Conservation (phyloP, 2,113 vertebrate genomes). For the Cryptotis parvus region DNA sequence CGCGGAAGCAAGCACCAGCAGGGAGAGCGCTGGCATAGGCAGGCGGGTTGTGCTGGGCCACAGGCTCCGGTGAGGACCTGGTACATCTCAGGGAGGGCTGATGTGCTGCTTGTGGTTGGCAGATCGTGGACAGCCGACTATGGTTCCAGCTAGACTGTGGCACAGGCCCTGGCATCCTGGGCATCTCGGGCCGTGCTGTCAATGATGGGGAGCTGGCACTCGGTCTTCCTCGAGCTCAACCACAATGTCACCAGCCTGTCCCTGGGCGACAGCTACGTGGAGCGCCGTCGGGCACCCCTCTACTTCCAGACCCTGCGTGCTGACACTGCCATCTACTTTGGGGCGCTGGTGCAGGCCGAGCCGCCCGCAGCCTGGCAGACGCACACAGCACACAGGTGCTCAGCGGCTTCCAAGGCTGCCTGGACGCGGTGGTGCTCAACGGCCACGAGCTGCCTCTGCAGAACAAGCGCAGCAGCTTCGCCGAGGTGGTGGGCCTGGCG, state of each 20-base stretch:
- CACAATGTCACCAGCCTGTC: constrained; percentile 96
- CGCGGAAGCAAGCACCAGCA: too few species aligned
- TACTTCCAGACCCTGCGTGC: constrained; percentile 89
- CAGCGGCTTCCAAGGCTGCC: constrained; percentile 96
- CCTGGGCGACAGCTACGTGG: constrained; percentile 96
- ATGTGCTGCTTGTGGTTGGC: neutral
- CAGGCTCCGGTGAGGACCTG: neutral
- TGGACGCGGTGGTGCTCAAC: constrained; percentile 95
- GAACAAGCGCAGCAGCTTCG: constrained; percentile 95
- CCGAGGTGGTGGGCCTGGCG: constrained; percentile 96
- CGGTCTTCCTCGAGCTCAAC: constrained; percentile 94
- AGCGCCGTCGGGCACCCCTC: constrained; percentile 91
- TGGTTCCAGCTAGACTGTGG: constrained; percentile 97
- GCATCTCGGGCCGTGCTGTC: constrained; percentile 93
- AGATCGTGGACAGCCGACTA: constrained; percentile 96
- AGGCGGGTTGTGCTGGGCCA: too few species aligned
- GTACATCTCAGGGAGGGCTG: neutral
- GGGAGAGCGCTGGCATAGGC: too few species aligned
- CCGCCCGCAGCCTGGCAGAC: constrained; percentile 90
- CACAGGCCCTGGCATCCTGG: constrained; percentile 90
- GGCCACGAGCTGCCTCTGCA: constrained; percentile 95
- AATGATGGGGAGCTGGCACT: constrained; percentile 98
- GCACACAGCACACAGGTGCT: constrained; percentile 90
- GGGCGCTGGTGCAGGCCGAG: constrained; percentile 94
- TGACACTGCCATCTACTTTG: constrained; percentile 94